Evolutionary conservation across 2,888 invertebrate species (phyloP).

Genomic region (Cantharis rufa): DNA sequence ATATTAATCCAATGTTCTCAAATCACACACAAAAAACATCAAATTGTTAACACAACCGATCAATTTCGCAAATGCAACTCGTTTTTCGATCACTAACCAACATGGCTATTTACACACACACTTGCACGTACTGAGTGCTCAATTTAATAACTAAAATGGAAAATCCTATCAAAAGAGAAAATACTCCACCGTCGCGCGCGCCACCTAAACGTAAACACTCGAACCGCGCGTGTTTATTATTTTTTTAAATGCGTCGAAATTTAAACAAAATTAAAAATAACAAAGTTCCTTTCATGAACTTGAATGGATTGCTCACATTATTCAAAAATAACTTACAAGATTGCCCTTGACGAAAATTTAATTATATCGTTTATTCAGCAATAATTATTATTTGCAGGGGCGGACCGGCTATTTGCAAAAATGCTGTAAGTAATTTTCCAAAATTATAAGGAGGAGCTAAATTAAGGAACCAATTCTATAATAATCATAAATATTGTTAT

Average conservation of each 20-base stretch:
- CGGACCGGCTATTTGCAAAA: neutral
- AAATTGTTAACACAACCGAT: conserved; percentile 34
- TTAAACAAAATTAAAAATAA: neutral
- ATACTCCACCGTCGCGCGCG: neutral
- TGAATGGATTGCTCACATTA: neutral
- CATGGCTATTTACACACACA: conserved; percentile 42
- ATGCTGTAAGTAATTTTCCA: no score
- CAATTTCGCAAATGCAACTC: conserved; percentile 38
- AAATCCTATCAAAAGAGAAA: neutral
- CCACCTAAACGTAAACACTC: neutral
- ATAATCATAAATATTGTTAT: no score
- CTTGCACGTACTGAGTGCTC: conserved; percentile 15
- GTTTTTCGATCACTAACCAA: conserved; percentile 48
- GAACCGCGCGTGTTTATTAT: neutral
- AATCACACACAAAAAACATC: conserved; percentile 41
- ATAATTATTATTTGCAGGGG: neutral
- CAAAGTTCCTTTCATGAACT: neutral
- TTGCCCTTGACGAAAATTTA: neutral
- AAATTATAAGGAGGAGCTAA: no score
- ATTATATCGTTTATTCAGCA: neutral
- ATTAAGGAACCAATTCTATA: no score
- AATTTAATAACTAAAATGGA: conserved; percentile 23
- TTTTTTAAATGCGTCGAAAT: neutral
- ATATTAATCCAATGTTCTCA: conserved; percentile 37
- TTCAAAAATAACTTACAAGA: neutral